Conservation (phyloP, 2,797 vertebrate species). For the Lycodopsis pacificus region DNA sequence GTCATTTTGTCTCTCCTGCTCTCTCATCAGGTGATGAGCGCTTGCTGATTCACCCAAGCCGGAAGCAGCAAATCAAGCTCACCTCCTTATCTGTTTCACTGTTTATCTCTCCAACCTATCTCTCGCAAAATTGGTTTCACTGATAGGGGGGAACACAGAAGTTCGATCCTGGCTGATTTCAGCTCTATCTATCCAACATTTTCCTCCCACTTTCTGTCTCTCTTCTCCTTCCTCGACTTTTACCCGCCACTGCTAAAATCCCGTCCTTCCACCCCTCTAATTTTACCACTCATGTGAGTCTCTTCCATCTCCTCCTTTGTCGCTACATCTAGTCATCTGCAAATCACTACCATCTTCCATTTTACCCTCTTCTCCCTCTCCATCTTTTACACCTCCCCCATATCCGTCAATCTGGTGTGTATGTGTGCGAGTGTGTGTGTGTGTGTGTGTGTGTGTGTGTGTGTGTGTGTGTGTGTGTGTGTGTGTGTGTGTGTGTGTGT, state of each 20-base stretch:
- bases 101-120: slow-evolving; percentile 7
- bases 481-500: slow-evolving; percentile 35
- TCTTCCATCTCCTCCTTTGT: slow-evolving; percentile 20
- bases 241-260: neutral
- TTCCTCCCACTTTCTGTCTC: neutral
- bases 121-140: slow-evolving; percentile 26
- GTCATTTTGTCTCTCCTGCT: slow-evolving; percentile 30
- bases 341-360: neutral
- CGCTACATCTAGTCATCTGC: neutral
- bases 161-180: slow-evolving; percentile 18
- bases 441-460: slow-evolving; percentile 25
- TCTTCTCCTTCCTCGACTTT: neutral
- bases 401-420: slow-evolving; percentile 39
- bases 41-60: slow-evolving; percentile 26
- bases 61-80: slow-evolving; percentile 20
- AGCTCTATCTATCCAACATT: slow-evolving; percentile 40
- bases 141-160: slow-evolving; percentile 18
- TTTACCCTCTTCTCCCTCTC: neutral
- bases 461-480: slow-evolving; percentile 34
- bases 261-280: neutral
- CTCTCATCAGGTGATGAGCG: slow-evolving; percentile 47
- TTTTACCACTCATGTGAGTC: slow-evolving; percentile 26
- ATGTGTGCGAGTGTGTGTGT: slow-evolving; percentile 26
- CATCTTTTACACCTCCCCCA: neutral
- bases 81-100: slow-evolving; percentile 22